A percentile compares a stretch with the other conserved stretches of the same genome.
Conservation (phyloP, 2,888 invertebrate genomes). For the Embidobia sp. region DNA sequence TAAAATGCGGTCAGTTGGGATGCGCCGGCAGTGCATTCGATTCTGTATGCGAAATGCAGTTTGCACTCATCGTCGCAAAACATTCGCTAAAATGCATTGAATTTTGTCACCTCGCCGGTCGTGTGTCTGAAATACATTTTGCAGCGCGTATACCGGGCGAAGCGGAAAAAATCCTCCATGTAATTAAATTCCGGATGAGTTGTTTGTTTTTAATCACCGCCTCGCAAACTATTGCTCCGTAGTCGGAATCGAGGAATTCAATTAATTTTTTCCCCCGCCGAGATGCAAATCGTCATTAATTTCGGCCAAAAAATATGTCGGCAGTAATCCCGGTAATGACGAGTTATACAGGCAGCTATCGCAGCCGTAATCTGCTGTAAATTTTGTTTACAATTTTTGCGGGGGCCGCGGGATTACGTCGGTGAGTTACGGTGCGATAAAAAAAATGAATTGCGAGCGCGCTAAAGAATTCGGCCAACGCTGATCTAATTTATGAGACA, state of each 20-base stretch:
- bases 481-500: conserved; percentile 27
- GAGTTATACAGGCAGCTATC: conserved; percentile 3
- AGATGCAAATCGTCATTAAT: too few relatives aligned
- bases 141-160: neutral
- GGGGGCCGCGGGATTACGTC: conserved; percentile 5
- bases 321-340: conserved; percentile 35
- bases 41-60: conserved; percentile 18
- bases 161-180: conserved; percentile 2
- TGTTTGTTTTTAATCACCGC: conserved; percentile 51
- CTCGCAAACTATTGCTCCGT: conserved; percentile 37
- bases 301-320: conserved; percentile 31
- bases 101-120: conserved; percentile 32
- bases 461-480: conserved; percentile 17
- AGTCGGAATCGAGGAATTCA: conserved; percentile 32
- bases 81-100: conserved; percentile 41
- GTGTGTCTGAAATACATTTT: conserved; percentile 30
- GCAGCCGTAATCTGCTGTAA: conserved; percentile 25
- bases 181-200: conserved; percentile 47
- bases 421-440: conserved; percentile 17
- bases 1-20: too few relatives aligned
- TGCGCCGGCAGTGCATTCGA: too few relatives aligned
- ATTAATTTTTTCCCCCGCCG: conserved; percentile 33
- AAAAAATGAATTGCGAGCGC: conserved; percentile 4
- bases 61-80: conserved; percentile 24
- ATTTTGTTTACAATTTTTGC: conserved; percentile 22